A percentile compares a stretch with the other conserved stretches of the same genome.
Conservation (phyloP, 2,888 invertebrate species). For the Philereme transversata region DNA sequence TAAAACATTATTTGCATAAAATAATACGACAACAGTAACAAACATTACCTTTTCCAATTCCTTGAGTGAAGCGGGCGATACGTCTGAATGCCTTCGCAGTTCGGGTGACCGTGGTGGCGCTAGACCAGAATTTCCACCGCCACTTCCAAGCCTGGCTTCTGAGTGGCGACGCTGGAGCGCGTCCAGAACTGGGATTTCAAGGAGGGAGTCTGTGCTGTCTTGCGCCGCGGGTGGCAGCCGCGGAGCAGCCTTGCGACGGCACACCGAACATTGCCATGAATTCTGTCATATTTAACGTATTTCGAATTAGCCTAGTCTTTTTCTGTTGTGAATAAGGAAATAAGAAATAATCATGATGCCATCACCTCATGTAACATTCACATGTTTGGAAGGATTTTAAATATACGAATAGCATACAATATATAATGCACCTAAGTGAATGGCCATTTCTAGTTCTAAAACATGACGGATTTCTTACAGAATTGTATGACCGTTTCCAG, state of each 20-base stretch:
- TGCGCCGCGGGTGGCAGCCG: conserved; percentile 89
- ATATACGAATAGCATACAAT: too few relatives aligned
- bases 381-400: too few relatives aligned
- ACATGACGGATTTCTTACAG: too few relatives aligned
- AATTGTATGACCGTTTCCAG: background rate
- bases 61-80: conserved; percentile 93
- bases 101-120: conserved; percentile 94
- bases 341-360: too few relatives aligned
- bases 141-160: conserved; percentile 85
- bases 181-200: conserved; percentile 92
- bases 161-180: conserved; percentile 92
- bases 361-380: too few relatives aligned
- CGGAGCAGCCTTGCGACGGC: conserved; percentile 92
- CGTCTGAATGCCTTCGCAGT: conserved; percentile 92
- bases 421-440: too few relatives aligned
- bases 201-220: conserved; percentile 92
- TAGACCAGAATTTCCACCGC: conserved; percentile 84
- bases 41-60: conserved; percentile 93
- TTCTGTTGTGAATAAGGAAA: too few relatives aligned
- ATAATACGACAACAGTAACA: conserved; percentile 3
- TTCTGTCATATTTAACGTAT: conserved; percentile 68
- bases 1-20: too few relatives aligned
- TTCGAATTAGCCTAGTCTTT: too few relatives aligned
- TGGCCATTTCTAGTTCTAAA: too few relatives aligned
- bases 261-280: conserved; percentile 95